Base-by-base conservation (phyloP, 2,888 invertebrate species). In the Herminia tarsipennalis region DNA sequence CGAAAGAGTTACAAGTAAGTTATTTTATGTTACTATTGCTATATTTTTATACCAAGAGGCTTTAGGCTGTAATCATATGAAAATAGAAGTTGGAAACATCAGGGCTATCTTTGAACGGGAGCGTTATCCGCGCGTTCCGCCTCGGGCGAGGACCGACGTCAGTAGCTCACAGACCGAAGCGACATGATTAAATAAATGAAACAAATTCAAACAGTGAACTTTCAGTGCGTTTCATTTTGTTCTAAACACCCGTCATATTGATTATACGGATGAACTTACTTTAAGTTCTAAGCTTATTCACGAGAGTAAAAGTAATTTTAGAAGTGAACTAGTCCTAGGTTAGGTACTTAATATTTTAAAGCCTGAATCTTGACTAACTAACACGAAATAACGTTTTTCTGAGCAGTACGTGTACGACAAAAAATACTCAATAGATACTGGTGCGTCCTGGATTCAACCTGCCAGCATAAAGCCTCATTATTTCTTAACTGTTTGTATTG, bases 81-180 rank as follows among this genome's bases (percentile, higher is more conserved):
- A 58, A 63, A 66, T 44, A 63, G 39, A 40, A 32, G 35, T 39
- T 40, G 10, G 32, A 12, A 38, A 27, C 33, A 46, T 36, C 18
- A 38, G 53, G 56, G 21, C 20, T 3, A 34, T 50, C 58, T 66
- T 57, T 51, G 50, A 38, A 35, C 21, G 25, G 36, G 24, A 45
- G 41, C 37, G n/a, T 28, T 25, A 13, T 35, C 42, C 32, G 39
- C 17, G 12, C 13, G 13, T 9, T 9, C 4, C 16, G 65, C 64
- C 65, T 13, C 24, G 10, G 41, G 68, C 65, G 25, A 67, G 53
- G 56, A 39, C 64, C 41, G 36, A 43, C 47, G 43, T 48, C 36
- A 32, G 45, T 32, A 38, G 10, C 45, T 41, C 36, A 47, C 44
- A 51, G 45, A 50, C 56, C 41, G 27, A 10, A 49, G 32, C 28